Base-by-base conservation (phyloP, 2,113 vertebrate genomes). In the Dunckerocampus dactyliophorus region DNA sequence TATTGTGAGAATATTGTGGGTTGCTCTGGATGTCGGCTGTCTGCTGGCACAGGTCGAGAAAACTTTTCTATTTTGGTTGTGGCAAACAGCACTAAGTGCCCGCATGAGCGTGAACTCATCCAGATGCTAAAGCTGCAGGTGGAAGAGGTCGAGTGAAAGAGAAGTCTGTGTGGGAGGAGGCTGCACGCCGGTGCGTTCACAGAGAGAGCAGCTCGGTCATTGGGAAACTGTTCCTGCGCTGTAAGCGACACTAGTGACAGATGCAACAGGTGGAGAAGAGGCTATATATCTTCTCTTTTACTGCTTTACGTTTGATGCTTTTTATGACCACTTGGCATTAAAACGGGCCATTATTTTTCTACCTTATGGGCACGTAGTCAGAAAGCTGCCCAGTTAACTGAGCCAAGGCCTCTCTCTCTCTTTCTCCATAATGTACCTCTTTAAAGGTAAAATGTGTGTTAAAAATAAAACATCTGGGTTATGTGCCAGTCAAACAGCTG, bases 281-380 rank as follows among this genome's bases (percentile, higher is more conserved):
- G 54, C 34, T 14, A 9, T 56, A 56, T 8, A 56, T 42, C 34
- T 42, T 56, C 37, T 8, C 17, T 56, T 56, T 56, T 42, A 56
- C 19, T 39, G 37, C 54, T 56, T 43, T 13, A 28, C 24, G 53
- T 56, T 39, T 56, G 53, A 56, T 56, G 53, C 34, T 42, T 56
- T 56, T 56, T 56, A 56, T 56, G 54, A 56, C n/a, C 54, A 42
- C 34, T 56, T 56, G 54, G 34, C 54, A 56, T 56, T 56, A 56
- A 55, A 56, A 56, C 19, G 16, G 54, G 13, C 19, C 54, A 56
- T 56, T 14, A 56, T 56, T 56, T 56, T 56, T 42, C 54, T 39
- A 56, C 54, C 54, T 56, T 37, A 21, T 56, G 54, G 54, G 34
- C 37, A 56, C 19, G 54, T 56, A 21, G 54, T 42, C 54, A 42